Percentiles rank a stretch among this genome's conserved stretches.
Conservation (phyloP, 2,797 vertebrate species). For the Melanotaenia trifasciata region DNA sequence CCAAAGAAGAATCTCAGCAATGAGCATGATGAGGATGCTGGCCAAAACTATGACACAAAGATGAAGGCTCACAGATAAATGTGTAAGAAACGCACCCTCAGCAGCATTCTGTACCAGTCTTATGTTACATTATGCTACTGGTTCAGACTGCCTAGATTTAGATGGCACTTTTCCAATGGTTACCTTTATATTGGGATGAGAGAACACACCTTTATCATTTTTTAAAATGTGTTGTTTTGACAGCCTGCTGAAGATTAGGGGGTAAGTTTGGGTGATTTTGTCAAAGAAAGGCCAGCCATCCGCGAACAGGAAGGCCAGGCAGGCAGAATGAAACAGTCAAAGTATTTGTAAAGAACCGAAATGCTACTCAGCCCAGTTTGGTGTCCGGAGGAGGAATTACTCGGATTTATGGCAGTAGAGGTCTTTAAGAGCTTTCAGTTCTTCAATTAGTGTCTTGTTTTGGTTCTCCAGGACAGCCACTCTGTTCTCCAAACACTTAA, state of each 20-base stretch:
- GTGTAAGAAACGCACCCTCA: neutral
- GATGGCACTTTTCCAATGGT: constrained; percentile 7
- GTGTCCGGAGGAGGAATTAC: constrained; percentile 74
- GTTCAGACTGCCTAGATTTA: constrained; percentile 16
- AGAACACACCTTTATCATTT: neutral
- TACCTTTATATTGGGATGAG: constrained; percentile 2
- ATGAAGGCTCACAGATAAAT: neutral
- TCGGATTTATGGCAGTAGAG: constrained; percentile 99
- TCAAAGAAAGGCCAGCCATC: constrained; percentile 8
- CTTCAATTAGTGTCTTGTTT: constrained; percentile 99
- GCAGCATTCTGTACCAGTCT: neutral
- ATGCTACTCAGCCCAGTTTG: constrained; percentile 46
- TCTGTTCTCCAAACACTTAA: constrained; percentile 98
- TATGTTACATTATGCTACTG: neutral
- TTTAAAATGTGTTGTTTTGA: constrained; percentile 3
- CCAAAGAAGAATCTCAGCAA: neutral
- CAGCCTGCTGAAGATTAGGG: constrained; percentile 1
- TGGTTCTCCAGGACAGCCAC: constrained; percentile 99
- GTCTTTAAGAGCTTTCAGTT: constrained; percentile 99
- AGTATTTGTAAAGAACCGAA: constrained; percentile 55
- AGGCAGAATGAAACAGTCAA: constrained; percentile 53
- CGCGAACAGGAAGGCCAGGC: constrained; percentile 41
- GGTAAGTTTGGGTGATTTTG: neutral
- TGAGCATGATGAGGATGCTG: neutral
- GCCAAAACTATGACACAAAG: constrained; percentile 22